Base-by-base conservation (phyloP, 2,888 invertebrate genomes). In the Scaptomyza flava region DNA sequence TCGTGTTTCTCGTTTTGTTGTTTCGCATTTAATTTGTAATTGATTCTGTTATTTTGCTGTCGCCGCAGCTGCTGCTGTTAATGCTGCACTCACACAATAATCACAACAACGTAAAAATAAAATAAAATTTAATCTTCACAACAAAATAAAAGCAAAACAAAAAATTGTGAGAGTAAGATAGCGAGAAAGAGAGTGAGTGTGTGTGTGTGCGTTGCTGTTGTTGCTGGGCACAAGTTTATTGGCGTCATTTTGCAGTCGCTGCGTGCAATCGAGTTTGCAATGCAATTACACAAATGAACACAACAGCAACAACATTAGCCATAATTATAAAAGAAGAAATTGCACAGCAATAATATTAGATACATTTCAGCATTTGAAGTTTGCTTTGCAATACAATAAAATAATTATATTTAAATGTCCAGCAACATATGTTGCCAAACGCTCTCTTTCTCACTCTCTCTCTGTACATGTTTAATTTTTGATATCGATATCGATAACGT, bases 191-290 rank as follows among this genome's bases (percentile, higher is more conserved):
- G 48, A 7, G 27, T 31, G 51, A 57, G 51, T 43, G 60, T 51
- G 43, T 17, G 53, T 45, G 60, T 56, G 61, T 53, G 61, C 41
- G 23, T 52, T 30, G 50, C 46, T 60, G 52, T 8, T 51, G 58
- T 36, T 47, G 60, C 34, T 68, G n/a, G 58, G 61, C 60, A 47
- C 42, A 41, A 76, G 80, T 79, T 85, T 85, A 89, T 80, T 82
- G 78, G 87, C 85, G 84, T 89, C 81, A 87, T 68, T 74, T 46
- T 52, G 42, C 43, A 34, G 69, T 50, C 36, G 48, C 42, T 60
- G 53, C 43, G 62, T 68, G 89, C 88, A 87, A 87, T 87, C 83
- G 79, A 87, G 77, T 79, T 77, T 85, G 86, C 87, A 81, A 78
- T 78, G 89, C 79, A 84, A 84, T 87, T 82, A 77, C 71, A 87